Percentiles rank a stretch among this genome's conserved stretches.
Evolutionary conservation across 2,797 vertebrate genomes (phyloP).

Genomic region (Gallirallus australis): DNA sequence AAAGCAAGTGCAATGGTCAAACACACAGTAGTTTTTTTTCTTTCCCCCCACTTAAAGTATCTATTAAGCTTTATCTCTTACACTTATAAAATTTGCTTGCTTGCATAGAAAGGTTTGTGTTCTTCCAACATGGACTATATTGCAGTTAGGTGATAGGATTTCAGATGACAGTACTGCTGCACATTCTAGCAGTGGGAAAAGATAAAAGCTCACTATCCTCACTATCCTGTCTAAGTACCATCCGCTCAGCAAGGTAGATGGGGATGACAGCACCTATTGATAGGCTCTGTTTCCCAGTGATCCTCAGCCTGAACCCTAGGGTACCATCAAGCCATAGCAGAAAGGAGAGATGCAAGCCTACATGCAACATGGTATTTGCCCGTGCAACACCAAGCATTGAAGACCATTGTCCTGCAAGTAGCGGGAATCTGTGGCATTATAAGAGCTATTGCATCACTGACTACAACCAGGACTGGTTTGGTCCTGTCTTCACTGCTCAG

Average conservation of each 20-base stretch:
- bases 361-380: rapidly evolving
- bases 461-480: rapidly evolving
- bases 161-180: neutral
- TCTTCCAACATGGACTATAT: neutral
- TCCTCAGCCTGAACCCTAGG: neutral
- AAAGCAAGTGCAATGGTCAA: neutral
- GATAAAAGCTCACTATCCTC: neutral
- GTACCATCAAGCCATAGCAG: neutral
- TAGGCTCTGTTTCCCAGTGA: neutral
- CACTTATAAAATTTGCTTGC: neutral
- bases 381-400: neutral
- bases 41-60: neutral
- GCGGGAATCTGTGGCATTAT: neutral
- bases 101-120: neutral
- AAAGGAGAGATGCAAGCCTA: neutral
- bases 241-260: rapidly evolving
- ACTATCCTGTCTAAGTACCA: neutral
- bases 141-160: neutral
- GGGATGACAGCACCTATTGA: neutral
- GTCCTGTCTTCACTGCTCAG: neutral
- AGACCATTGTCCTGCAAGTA: neutral
- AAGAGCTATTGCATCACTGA: neutral
- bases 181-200: neutral
- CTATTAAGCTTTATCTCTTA: neutral
- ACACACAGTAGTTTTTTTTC: rapidly evolving